Base-by-base conservation (phyloP, 1,140 invertebrate species). In the Nymphalis io region DNA sequence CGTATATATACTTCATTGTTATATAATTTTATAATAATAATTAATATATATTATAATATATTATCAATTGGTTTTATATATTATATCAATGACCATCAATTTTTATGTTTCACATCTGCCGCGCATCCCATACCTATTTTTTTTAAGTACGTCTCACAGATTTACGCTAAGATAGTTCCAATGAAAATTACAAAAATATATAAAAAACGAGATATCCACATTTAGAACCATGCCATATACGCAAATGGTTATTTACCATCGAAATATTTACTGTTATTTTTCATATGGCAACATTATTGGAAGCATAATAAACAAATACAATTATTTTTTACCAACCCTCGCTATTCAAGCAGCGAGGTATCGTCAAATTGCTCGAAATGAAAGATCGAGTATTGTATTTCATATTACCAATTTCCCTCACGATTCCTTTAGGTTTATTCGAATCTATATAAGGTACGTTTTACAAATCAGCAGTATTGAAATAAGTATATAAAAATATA, bases 371-470 rank as follows among this genome's bases (percentile, higher is more conserved):
- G 72, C 73, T 39, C 51, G 66, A 73, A 77, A 61, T 73, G 72
- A 75, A 80, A 72, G 72, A 74, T 73, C 68, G 51, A 64, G 68
- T 75, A 74, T 78, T 75, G 69, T 78, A 71, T 74, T 78, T 69
- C 68, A 68, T 67, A 73, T 75, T 71, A 48, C 69, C 74, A 77
- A 73, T 75, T 72, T 73, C 70, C 68, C 65, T 72, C 71, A 72
- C 63, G 59, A 77, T 70, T 70, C 65, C 48, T 68, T 68, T 51
- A 44, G 63, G 60, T 67, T 60, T 55, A 51, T 63, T 20, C 46
- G 60, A 38, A 63, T 51, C 60, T 23, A 21, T 13, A 63, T 38
- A 63, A 38, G 60, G 44, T 63, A 53, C 38, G 57, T 42, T 27
- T 53, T 39, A 20, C 18, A 59, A 38, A 67, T 48, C 42, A 67